phyloP scores from a whole-genome alignment of 2,797 vertebrate species.

The Oophaga sylvatica region DNA sequence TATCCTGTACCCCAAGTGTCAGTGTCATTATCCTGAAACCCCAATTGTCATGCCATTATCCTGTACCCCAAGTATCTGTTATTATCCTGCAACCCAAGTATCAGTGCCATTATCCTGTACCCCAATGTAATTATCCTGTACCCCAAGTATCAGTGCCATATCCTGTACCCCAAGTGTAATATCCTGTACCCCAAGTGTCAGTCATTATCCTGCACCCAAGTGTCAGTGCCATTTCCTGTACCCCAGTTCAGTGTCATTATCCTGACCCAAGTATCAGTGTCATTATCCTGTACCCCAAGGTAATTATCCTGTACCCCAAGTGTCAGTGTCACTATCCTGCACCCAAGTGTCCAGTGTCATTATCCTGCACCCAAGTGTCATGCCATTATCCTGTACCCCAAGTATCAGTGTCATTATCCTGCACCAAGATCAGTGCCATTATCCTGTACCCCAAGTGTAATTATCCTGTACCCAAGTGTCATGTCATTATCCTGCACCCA shows the following conservation, averaged over 20 bases:
- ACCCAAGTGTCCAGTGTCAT: background rate
- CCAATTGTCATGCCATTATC: background rate
- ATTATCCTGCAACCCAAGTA: no score
- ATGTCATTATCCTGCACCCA: no score
- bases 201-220: no score
- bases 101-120: background rate
- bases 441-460: background rate
- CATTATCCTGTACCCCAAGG: conserved; percentile 3
- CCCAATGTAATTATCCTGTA: background rate
- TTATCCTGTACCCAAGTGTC: no score
- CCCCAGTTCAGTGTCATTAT: conserved; percentile 8
- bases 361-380: background rate
- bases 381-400: background rate
- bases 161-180: background rate
- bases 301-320: background rate
- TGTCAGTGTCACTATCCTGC: background rate
- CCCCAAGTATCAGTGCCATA: background rate
- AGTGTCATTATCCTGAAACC: background rate
- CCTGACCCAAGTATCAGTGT: background rate
- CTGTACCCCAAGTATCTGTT: background rate
- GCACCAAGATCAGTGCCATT: background rate
- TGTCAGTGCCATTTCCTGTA: no score
- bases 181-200: no score
- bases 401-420: background rate
- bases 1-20: background rate